Evolutionary conservation across 2,888 invertebrate species (phyloP).

Genomic region (Seladonia tumulorum): DNA sequence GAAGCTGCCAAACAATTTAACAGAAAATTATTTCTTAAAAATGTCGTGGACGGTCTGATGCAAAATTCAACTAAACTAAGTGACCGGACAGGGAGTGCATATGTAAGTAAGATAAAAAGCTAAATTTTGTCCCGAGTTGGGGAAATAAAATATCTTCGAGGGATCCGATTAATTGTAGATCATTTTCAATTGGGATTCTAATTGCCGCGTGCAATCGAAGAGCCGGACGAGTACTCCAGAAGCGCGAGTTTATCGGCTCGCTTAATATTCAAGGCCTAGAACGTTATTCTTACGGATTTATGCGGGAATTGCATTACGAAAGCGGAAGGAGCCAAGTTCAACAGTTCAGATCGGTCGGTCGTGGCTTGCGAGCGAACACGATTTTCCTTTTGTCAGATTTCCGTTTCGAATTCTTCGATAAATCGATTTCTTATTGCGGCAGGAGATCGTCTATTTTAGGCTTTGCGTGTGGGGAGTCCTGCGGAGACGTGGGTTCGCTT

Average conservation of each 20-base stretch:
- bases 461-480: neutral
- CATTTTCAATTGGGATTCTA: neutral
- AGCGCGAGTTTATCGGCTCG: constrained; percentile 45
- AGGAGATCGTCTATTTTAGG: neutral
- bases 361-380: constrained; percentile 57
- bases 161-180: neutral
- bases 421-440: neutral
- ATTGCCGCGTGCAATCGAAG: neutral
- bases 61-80: neutral
- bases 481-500: neutral
- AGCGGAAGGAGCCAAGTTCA: constrained; percentile 77
- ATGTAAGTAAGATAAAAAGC: neutral
- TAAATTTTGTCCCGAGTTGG: neutral
- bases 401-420: neutral
- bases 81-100: neutral
- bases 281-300: constrained; percentile 60
- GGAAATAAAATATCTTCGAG: neutral
- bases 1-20: neutral
- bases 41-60: neutral
- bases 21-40: neutral
- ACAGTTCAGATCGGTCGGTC: constrained; percentile 73
- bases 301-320: constrained; percentile 68
- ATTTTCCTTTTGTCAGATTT: constrained; percentile 64
- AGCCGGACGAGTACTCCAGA: neutral
- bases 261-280: constrained; percentile 62